A percentile compares a stretch with the other conserved stretches of the same genome.
Conservation (phyloP, 2,888 invertebrate genomes). For the Cantharis rufa region DNA sequence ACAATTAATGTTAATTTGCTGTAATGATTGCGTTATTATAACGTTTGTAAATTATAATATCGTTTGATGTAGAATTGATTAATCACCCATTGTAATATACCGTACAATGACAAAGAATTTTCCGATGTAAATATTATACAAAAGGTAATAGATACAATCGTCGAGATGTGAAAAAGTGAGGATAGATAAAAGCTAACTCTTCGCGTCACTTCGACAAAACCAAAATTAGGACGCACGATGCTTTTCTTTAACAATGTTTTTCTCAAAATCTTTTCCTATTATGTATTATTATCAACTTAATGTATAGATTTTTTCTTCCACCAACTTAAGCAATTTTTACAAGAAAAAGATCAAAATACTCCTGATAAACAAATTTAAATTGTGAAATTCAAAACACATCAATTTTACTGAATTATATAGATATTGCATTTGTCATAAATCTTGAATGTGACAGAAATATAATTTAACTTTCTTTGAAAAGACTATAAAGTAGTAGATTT, state of each 20-base stretch:
- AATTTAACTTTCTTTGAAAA: not conserved
- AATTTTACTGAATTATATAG: not conserved
- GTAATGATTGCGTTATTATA: not conserved
- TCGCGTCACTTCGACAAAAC: not conserved
- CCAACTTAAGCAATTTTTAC: not conserved
- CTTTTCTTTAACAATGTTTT: not conserved
- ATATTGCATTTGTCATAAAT: not conserved
- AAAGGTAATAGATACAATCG: not conserved
- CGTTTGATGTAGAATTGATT: not conserved
- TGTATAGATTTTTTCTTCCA: not conserved
- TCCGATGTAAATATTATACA: not conserved
- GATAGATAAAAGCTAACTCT: not conserved
- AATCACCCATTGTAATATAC: not conserved
- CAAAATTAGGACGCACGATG: not conserved
- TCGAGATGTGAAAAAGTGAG: not conserved
- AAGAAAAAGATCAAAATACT: not conserved
- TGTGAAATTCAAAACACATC: not conserved
- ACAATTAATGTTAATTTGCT: not conserved
- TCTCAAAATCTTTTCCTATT: not conserved
- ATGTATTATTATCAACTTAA: not conserved
- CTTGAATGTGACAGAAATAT: not conserved
- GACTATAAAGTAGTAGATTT: not conserved
- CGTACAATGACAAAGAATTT: not conserved
- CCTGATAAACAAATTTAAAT: not conserved
- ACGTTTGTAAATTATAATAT: not conserved